These are phyloP conservation scores for Monoplex corrugatus DNA, from an alignment of 2,888 invertebrate species.

Conservation along the genomic window DNA sequence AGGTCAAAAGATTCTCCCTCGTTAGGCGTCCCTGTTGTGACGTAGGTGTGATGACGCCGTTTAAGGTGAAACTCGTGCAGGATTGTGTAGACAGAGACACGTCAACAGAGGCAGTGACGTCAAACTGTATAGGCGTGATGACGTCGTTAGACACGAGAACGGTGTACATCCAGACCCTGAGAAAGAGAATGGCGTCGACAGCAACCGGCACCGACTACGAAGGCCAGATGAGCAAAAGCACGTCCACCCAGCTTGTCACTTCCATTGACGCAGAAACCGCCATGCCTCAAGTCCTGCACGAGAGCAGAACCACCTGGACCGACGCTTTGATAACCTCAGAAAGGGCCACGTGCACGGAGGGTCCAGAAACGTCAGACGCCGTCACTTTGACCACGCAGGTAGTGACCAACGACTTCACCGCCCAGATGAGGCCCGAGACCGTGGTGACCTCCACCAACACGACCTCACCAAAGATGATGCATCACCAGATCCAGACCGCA, in stretches of 20 bases:
- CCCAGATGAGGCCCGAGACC: slow-evolving; percentile 49
- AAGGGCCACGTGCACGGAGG: slow-evolving; percentile 66
- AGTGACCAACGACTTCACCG: slow-evolving; percentile 60
- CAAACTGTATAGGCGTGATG: slow-evolving; percentile 59
- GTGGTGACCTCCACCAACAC: slow-evolving; percentile 62
- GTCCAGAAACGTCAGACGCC: slow-evolving; percentile 60
- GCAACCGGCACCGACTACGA: slow-evolving; percentile 65
- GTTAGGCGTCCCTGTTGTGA: slow-evolving; percentile 41
- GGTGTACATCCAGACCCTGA: slow-evolving; percentile 65
- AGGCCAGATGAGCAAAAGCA: slow-evolving; percentile 66
- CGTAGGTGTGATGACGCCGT: slow-evolving; percentile 64
- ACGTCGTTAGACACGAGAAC: slow-evolving; percentile 58
- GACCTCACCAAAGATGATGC: slow-evolving; percentile 41
- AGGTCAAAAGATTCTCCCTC: too few relatives aligned
- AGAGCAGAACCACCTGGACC: slow-evolving; percentile 69
- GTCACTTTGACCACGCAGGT: slow-evolving; percentile 63
- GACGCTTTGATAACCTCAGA: slow-evolving; percentile 69
- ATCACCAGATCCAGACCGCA: slow-evolving; percentile 53
- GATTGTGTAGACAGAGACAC: slow-evolving; percentile 63
- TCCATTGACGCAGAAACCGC: slow-evolving; percentile 65
- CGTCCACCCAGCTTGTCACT: slow-evolving; percentile 63
- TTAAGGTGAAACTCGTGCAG: slow-evolving; percentile 62
- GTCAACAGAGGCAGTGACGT: slow-evolving; percentile 54
- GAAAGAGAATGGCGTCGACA: slow-evolving; percentile 55
- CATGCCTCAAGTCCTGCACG: slow-evolving; percentile 63